Evolutionary conservation across 2,888 invertebrate genomes (phyloP).

Genomic region (Lithosia quadra): DNA sequence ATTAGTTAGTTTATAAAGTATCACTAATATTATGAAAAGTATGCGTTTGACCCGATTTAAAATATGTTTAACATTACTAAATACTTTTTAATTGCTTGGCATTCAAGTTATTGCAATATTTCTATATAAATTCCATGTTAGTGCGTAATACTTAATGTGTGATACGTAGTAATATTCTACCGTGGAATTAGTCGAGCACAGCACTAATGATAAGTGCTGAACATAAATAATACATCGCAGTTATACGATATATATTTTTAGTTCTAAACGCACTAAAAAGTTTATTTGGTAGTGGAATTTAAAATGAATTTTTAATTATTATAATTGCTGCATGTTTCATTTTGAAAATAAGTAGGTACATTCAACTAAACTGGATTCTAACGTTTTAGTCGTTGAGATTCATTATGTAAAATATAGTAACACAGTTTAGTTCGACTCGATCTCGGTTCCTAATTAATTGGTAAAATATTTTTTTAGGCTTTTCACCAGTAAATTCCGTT

Average conservation of each 20-base stretch:
- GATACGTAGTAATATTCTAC: not conserved
- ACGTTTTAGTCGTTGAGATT: no score
- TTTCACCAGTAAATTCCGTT: not conserved
- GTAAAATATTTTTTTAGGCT: no score
- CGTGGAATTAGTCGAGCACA: not conserved
- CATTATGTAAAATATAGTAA: not conserved
- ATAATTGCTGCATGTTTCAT: not conserved
- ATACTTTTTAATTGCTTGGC: slow-evolving; percentile 36
- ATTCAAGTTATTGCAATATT: slow-evolving; percentile 29
- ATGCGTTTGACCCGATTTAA: slow-evolving; percentile 25
- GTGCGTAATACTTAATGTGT: slow-evolving; percentile 2
- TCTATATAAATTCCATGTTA: slow-evolving; percentile 23
- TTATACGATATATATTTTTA: no score
- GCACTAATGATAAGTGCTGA: not conserved
- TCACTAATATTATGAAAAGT: slow-evolving; percentile 22
- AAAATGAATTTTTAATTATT: not conserved
- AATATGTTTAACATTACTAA: slow-evolving; percentile 18
- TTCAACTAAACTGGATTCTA: not conserved
- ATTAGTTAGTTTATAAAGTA: slow-evolving; percentile 14
- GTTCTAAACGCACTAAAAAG: not conserved
- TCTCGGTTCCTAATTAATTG: no score
- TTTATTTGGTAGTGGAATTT: not conserved
- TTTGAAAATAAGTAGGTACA: not conserved
- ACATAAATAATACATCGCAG: not conserved
- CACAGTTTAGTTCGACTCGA: no score